Evolutionary conservation across 2,888 invertebrate species (phyloP).

Genomic region (Protophormia terraenovae): DNA sequence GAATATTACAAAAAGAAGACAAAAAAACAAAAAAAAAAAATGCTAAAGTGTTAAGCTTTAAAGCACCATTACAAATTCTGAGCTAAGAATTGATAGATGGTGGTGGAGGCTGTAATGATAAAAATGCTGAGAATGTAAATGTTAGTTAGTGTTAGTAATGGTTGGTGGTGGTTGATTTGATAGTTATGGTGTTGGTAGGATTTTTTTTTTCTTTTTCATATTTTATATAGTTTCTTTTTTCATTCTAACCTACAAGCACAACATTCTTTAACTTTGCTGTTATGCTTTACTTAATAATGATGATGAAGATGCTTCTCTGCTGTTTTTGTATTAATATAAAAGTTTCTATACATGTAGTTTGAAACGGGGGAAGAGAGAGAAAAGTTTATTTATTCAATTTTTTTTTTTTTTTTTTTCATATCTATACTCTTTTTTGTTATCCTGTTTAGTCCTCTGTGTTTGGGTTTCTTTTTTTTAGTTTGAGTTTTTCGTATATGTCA

Average conservation of each 20-base stretch:
- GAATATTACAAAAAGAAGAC: conserved; percentile 5
- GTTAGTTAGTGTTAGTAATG: conserved; percentile 19
- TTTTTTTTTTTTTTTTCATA: not conserved
- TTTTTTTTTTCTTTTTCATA: not conserved
- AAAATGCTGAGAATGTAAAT: not conserved
- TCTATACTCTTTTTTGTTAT: conserved; percentile 16
- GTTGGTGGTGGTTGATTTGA: conserved; percentile 47
- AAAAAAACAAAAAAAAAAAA: conserved; percentile 4
- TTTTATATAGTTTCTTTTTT: conserved; percentile 26
- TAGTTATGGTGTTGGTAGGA: conserved; percentile 32
- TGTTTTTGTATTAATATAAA: conserved; percentile 27
- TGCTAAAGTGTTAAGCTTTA: conserved; percentile 38
- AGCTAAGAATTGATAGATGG: not conserved
- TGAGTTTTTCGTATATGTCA: conserved; percentile 47
- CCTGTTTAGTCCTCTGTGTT: conserved; percentile 34
- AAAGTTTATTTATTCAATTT: conserved; percentile 22
- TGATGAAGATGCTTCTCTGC: conserved; percentile 33
- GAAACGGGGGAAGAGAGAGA: not conserved
- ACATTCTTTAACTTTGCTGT: conserved; percentile 2
- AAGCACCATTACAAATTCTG: not conserved
- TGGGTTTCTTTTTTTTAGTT: not conserved
- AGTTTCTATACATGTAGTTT: no score
- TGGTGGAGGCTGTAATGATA: conserved; percentile 4
- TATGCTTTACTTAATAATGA: conserved; percentile 2
- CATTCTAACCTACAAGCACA: conserved; percentile 30